Evolutionary conservation across 1,140 invertebrate species (phyloP).

Genomic region (Anthonomus grandis): DNA sequence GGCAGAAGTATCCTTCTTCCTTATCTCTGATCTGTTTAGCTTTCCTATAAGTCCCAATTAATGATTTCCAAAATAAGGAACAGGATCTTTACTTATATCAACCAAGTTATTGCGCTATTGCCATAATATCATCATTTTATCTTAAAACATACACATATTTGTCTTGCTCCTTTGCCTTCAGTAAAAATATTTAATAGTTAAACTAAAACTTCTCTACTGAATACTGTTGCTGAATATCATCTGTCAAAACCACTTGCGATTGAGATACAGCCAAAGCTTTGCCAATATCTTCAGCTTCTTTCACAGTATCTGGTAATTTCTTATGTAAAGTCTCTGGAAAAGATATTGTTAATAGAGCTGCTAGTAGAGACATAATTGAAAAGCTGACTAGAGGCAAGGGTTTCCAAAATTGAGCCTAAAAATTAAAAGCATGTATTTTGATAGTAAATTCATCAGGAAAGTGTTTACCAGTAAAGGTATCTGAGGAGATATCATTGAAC

Average conservation of each 20-base stretch:
- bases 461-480: constrained; percentile 58
- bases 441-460: neutral
- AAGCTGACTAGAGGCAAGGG: constrained; percentile 64
- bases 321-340: constrained; percentile 68
- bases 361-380: constrained; percentile 59
- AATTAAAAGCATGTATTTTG: constrained; percentile 4
- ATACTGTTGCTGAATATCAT: neutral
- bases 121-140: no score
- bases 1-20: no score
- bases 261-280: neutral
- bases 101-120: no score
- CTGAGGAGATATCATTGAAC: constrained; percentile 71
- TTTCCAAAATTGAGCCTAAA: constrained; percentile 41
- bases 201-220: constrained; percentile 3
- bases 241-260: neutral
- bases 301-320: constrained; percentile 66
- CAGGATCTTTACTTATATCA: no score
- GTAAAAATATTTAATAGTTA: no score
- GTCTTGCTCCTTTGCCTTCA: no score
- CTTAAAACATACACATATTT: no score
- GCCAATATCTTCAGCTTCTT: constrained; percentile 62
- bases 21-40: no score
- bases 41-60: no score
- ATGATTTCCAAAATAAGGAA: no score
- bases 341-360: constrained; percentile 59